phyloP scores from a whole-genome alignment of 2,888 invertebrate species.

The Danaus chrysippus region DNA sequence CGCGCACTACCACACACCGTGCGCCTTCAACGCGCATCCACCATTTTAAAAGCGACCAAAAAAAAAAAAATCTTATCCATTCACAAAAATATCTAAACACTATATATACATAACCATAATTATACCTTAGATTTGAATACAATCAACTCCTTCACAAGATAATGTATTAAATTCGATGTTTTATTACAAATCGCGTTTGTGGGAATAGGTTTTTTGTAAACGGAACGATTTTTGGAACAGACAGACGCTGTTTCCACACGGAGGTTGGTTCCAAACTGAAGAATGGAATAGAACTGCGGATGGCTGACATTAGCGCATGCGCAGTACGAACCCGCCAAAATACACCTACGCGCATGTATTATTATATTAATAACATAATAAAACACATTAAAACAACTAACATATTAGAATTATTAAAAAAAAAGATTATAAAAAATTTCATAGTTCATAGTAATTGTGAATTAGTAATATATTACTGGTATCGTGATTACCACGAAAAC shows the following conservation, averaged over 20 bases:
- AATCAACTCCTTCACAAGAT: conserved; percentile 26
- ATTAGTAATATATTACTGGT: neutral
- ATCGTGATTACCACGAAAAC: conserved; percentile 3
- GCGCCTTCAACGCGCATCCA: conserved; percentile 49
- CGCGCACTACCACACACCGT: conserved; percentile 33
- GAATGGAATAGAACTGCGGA: conserved; percentile 78
- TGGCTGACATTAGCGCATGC: conserved; percentile 63
- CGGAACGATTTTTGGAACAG: conserved; percentile 48
- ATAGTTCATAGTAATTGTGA: neutral
- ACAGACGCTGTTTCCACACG: conserved; percentile 46
- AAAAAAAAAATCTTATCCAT: conserved; percentile 47
- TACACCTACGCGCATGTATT: conserved; percentile 76
- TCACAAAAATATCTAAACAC: conserved; percentile 74
- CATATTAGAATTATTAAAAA: neutral
- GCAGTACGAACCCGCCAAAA: conserved; percentile 71
- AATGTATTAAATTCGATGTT: conserved; percentile 44
- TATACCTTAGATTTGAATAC: conserved; percentile 34
- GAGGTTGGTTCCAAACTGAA: conserved; percentile 67
- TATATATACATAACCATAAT: conserved; percentile 47
- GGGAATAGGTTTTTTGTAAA: conserved; percentile 55
- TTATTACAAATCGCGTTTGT: conserved; percentile 43
- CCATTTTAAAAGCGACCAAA: conserved; percentile 67
- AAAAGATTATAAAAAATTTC: neutral
- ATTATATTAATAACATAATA: conserved; percentile 45
- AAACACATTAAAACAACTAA: conserved; percentile 31